Base-by-base conservation (phyloP, 2,888 invertebrate genomes). In the Allygus modestus region DNA sequence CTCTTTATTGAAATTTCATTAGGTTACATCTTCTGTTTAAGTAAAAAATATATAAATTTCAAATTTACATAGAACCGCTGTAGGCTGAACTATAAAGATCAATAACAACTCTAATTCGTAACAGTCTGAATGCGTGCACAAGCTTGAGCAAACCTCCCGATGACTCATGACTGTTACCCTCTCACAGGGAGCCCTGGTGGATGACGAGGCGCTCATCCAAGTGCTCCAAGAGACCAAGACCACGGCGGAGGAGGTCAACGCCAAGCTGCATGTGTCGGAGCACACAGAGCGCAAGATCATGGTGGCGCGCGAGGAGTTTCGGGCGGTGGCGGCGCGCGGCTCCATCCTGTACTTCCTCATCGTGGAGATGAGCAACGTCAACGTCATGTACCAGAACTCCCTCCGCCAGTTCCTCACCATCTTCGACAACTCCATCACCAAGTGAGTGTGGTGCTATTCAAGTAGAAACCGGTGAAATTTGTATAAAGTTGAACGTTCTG, bases 301-400 rank as follows among this genome's bases (percentile, higher is more conserved):
- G 89, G 92, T 96, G 84, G 98, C 98, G 0, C 92, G 99, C 84
- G 98, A 99, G 91, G 98, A 99, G 90, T 99, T 98, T 90, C 93
- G 98, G 87, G 97, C 98, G 0, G 98, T 99, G 0, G 99, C 99
- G 1, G 96, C 97, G 0, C 93, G 98, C 87, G 98, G 98, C 20
- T 98, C 98, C 0, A 98, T 98, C 84, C 91, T 99, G 0, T 99
- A 99, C 89, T 99, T 99, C 90, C 92, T 99, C 58, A 98, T 99
- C 86, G 98, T 98, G 0, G 98, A 99, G 92, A 98, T 99, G 98
- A 97, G 97, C 89, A 96, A 97, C 89, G 98, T 99, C 0, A 98
- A 98, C 89, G 93, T 95, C 11, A 99, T 99, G 98, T 99, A 99
- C 89, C 99, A 99, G 90, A 98, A 98, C 88, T 97, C 98, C 0